A percentile compares a stretch with the other conserved stretches of the same genome.
phyloP scores from a whole-genome alignment of 2,888 invertebrate genomes.

The Leptopilina myrica region DNA sequence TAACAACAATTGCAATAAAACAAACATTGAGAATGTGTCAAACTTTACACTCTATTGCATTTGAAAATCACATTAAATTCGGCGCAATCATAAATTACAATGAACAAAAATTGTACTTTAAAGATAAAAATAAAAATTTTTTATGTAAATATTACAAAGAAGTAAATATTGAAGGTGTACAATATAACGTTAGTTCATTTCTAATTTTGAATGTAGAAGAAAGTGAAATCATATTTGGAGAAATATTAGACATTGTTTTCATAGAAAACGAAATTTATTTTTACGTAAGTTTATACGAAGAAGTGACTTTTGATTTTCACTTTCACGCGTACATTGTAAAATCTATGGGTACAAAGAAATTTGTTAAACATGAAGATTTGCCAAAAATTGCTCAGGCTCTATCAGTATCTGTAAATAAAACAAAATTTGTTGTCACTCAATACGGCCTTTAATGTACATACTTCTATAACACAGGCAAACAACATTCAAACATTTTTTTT shows the following conservation, averaged over 20 bases:
- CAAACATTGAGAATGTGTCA: constrained; percentile 48
- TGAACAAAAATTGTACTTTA: background rate
- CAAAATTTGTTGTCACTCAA: background rate
- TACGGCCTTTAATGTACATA: constrained; percentile 3
- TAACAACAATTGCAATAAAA: constrained; percentile 50
- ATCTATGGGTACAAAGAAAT: background rate
- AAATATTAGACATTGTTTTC: constrained; percentile 6
- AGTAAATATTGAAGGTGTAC: background rate
- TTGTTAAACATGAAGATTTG: background rate
- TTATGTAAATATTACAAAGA: background rate
- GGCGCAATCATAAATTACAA: background rate
- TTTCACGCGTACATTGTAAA: background rate
- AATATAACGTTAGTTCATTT: background rate
- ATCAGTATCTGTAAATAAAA: background rate
- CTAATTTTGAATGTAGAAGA: background rate
- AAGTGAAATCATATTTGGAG: background rate
- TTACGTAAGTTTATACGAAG: background rate
- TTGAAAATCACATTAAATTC: constrained; percentile 22
- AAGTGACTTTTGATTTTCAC: background rate
- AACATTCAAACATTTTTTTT: too few species aligned
- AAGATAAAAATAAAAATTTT: background rate
- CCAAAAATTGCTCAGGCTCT: background rate
- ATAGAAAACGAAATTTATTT: background rate
- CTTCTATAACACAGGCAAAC: too few species aligned
- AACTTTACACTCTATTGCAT: constrained; percentile 42